Percentiles rank a stretch among this genome's conserved stretches.
These are phyloP conservation scores for Apis dorsata DNA, from an alignment of 1,140 invertebrate species.

Conservation along the genomic window DNA sequence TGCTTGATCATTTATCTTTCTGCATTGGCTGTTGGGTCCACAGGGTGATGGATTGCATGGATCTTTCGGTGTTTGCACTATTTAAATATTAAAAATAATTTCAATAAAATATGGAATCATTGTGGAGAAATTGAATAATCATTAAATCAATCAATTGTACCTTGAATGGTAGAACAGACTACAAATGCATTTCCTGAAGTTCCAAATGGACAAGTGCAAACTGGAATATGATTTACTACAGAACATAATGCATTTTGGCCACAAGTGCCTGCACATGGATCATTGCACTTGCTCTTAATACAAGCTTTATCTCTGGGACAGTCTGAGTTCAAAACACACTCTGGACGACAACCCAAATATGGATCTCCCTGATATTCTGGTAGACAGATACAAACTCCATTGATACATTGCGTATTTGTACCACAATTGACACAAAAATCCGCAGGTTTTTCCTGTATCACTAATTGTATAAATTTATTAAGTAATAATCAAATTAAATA, in stretches of 20 bases:
- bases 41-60: constrained; percentile 86
- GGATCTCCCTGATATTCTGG: constrained; percentile 87
- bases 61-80: not conserved
- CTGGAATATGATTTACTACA: constrained; percentile 87
- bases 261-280: constrained; percentile 89
- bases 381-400: constrained; percentile 85
- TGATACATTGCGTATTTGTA: constrained; percentile 79
- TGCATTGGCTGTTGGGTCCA: constrained; percentile 88
- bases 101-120: too few relatives aligned
- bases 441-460: not conserved
- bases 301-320: constrained; percentile 87
- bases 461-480: too few relatives aligned
- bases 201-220: constrained; percentile 86
- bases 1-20: constrained; percentile 81
- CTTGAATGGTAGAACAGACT: constrained; percentile 79
- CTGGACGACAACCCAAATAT: constrained; percentile 87
- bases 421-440: constrained; percentile 47
- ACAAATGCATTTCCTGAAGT: constrained; percentile 88
- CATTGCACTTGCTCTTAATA: constrained; percentile 86
- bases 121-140: too few relatives aligned
- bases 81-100: constrained; percentile 78
- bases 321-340: constrained; percentile 87
- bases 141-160: constrained; percentile 72
- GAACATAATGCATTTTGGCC: constrained; percentile 88
- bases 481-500: not conserved